Conservation (phyloP, 1,140 invertebrate species). For the Lanistes nyassanus region DNA sequence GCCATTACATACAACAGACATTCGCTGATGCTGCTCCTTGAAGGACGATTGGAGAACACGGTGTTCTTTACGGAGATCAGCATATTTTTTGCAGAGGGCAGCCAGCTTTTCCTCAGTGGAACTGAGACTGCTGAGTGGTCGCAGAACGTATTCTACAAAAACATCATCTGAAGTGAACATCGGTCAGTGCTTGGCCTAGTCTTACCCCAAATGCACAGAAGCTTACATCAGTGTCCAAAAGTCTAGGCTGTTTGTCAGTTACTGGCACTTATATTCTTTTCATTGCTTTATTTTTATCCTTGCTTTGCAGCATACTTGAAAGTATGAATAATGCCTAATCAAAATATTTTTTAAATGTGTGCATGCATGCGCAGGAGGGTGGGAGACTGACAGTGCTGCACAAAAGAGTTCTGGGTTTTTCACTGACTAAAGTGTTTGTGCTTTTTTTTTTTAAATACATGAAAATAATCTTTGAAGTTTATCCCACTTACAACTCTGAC, state of each 20-base stretch:
- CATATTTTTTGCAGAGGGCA: slow-evolving; percentile 78
- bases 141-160: slow-evolving; percentile 76
- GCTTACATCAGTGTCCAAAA: not conserved
- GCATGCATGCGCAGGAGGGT: slow-evolving; percentile 10
- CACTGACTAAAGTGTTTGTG: too few relatives aligned
- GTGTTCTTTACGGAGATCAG: slow-evolving; percentile 82
- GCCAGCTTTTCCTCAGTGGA: slow-evolving; percentile 80
- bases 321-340: not conserved
- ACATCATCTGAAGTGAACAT: slow-evolving; percentile 10
- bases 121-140: slow-evolving; percentile 75
- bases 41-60: slow-evolving; percentile 73
- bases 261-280: not conserved
- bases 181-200: not conserved
- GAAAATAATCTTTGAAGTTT: too few relatives aligned
- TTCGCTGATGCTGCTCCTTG: slow-evolving; percentile 62
- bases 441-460: too few relatives aligned
- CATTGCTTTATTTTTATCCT: not conserved
- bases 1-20: slow-evolving; percentile 51
- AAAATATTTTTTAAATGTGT: not conserved
- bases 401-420: too few relatives aligned
- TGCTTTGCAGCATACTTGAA: not conserved
- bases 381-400: too few relatives aligned
- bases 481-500: too few relatives aligned
- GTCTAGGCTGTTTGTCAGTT: not conserved
- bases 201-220: not conserved